Percentiles rank a stretch among this genome's conserved stretches.
Conservation (phyloP, 2,888 invertebrate species). For the Cryptocephalus moraei region DNA sequence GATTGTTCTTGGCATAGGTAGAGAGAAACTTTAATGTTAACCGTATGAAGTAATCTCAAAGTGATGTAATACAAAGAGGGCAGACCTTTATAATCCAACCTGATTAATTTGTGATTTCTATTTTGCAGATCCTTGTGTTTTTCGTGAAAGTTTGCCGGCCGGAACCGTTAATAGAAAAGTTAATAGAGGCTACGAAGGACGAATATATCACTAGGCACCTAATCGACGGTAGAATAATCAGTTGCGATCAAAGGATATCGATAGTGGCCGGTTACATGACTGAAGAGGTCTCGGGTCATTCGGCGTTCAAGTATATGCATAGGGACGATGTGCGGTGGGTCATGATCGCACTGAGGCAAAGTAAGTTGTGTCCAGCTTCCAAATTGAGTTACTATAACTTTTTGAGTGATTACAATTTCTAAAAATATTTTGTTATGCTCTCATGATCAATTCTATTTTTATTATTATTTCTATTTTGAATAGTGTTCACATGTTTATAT, state of each 20-base stretch:
- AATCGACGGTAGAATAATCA: constrained; percentile 80
- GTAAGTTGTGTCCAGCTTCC: constrained; percentile 40
- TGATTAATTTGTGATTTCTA: constrained; percentile 4
- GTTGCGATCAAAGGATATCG: constrained; percentile 85
- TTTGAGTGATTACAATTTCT: too few species aligned
- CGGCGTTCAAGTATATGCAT: constrained; percentile 85
- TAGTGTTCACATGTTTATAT: too few species aligned
- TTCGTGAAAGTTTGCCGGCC: constrained; percentile 65
- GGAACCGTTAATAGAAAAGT: constrained; percentile 53
- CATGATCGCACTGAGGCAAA: constrained; percentile 76
- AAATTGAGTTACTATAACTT: too few species aligned
- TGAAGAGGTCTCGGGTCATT: constrained; percentile 78
- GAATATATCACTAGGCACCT: constrained; percentile 86
- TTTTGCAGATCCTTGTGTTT: constrained; percentile 52
- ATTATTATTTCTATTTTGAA: too few species aligned
- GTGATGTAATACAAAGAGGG: too few species aligned
- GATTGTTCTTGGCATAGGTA: too few species aligned
- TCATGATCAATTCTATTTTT: too few species aligned
- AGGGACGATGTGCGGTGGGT: constrained; percentile 84
- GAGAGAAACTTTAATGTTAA: too few species aligned
- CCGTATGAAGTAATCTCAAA: too few species aligned
- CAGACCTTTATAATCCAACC: too few species aligned
- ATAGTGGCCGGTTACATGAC: constrained; percentile 82
- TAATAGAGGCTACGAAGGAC: constrained; percentile 60
- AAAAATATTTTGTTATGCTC: too few species aligned